Percentiles rank a stretch among this genome's conserved stretches.
Evolutionary conservation across 2,797 vertebrate species (phyloP).

Genomic region (Labroides dimidiatus): DNA sequence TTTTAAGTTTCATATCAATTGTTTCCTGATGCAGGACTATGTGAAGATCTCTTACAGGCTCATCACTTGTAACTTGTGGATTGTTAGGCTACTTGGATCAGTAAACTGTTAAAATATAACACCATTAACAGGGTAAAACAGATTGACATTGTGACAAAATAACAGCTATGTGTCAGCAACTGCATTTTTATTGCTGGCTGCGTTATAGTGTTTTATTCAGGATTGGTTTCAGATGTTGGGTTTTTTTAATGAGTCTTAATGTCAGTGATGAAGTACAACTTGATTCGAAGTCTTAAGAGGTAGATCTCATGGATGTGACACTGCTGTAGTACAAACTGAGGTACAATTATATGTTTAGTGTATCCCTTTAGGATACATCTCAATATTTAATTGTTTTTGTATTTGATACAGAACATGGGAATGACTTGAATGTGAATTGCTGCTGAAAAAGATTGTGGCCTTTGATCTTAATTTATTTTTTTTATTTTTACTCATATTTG

Average conservation of each 20-base stretch:
- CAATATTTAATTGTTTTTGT: slow-evolving; percentile 24
- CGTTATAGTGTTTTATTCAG: slow-evolving; percentile 36
- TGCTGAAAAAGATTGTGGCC: slow-evolving; percentile 51
- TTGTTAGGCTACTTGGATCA: neutral
- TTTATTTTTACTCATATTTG: slow-evolving; percentile 12
- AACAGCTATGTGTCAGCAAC: neutral
- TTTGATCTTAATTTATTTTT: slow-evolving; percentile 37
- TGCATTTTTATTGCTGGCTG: slow-evolving; percentile 2
- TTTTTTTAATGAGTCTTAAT: neutral
- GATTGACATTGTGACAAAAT: slow-evolving; percentile 4
- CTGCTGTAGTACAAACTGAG: slow-evolving; percentile 4
- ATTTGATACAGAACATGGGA: slow-evolving; percentile 48
- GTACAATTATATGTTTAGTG: slow-evolving; percentile 15
- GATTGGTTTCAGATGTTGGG: slow-evolving; percentile 1
- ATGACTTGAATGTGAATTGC: slow-evolving; percentile 61
- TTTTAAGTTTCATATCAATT: slow-evolving; percentile 26
- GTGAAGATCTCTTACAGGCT: neutral
- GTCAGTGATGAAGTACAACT: slow-evolving; percentile 6
- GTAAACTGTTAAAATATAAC: slow-evolving; percentile 7
- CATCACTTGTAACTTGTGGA: neutral
- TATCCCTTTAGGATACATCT: slow-evolving; percentile 25
- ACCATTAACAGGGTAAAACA: neutral
- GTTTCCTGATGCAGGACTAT: neutral
- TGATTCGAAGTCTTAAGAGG: slow-evolving; percentile 16
- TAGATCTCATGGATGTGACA: neutral